Evolutionary conservation across 2,888 invertebrate genomes (phyloP).

Genomic region (Drosophila ochracea): DNA sequence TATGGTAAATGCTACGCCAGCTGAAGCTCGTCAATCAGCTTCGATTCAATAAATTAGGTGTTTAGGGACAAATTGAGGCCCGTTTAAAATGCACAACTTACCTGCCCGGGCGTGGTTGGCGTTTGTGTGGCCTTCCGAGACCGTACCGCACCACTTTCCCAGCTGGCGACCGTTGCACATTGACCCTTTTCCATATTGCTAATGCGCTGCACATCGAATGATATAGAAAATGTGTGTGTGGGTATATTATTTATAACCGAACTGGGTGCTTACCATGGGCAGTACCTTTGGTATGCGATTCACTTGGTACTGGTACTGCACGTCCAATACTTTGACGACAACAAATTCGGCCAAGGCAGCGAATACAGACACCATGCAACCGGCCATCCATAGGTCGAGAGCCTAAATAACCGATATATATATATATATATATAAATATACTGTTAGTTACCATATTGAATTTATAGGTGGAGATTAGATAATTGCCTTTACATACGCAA

Average conservation of each 20-base stretch:
- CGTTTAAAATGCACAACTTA: constrained; percentile 47
- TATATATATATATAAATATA: neutral
- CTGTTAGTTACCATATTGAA: neutral
- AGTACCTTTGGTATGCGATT: constrained; percentile 86
- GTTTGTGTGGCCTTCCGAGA: constrained; percentile 87
- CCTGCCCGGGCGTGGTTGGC: constrained; percentile 85
- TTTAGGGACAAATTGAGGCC: constrained; percentile 2
- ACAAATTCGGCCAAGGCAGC: constrained; percentile 93
- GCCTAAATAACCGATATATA: constrained; percentile 86
- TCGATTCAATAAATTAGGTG: constrained; percentile 24
- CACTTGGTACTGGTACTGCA: constrained; percentile 89
- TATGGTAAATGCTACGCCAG: neutral
- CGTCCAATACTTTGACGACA: constrained; percentile 92
- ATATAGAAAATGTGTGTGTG: constrained; percentile 46
- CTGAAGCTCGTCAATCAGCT: constrained; percentile 4
- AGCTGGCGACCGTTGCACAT: constrained; percentile 89
- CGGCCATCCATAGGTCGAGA: constrained; percentile 94
- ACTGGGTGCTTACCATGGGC: constrained; percentile 83
- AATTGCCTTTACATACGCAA: constrained; percentile 93
- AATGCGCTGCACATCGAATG: constrained; percentile 85
- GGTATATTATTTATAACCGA: constrained; percentile 48
- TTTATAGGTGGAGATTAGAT: neutral
- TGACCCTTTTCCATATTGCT: constrained; percentile 89
- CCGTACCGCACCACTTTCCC: constrained; percentile 88
- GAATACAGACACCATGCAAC: constrained; percentile 94